phyloP scores from a whole-genome alignment of 2,113 vertebrate species.

The Serilophus lunatus region DNA sequence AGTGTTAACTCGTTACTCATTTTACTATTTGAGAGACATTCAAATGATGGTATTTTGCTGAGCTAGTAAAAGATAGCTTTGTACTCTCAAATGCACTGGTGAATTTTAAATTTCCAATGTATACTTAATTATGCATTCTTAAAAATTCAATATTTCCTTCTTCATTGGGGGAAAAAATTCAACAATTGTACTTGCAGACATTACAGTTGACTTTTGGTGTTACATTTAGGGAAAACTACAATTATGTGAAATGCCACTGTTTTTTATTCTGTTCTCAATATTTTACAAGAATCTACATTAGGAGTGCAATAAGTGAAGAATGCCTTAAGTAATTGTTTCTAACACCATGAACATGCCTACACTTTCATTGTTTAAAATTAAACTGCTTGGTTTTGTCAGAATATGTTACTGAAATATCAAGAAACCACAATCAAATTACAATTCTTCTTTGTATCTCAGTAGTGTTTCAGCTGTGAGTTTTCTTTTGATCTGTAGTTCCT shows the following conservation, averaged over 20 bases:
- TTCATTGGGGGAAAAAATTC: neutral
- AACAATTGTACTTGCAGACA: neutral
- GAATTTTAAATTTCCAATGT: neutral
- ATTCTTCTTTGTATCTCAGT: neutral
- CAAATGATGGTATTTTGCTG: neutral
- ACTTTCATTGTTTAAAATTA: neutral
- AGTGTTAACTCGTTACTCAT: neutral
- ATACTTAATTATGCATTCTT: neutral
- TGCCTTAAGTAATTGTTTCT: neutral
- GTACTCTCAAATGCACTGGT: neutral
- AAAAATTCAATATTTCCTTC: neutral
- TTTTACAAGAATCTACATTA: neutral
- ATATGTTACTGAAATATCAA: neutral
- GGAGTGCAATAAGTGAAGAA: neutral
- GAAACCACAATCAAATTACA: neutral
- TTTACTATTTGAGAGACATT: neutral
- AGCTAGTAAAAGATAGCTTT: neutral
- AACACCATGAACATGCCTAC: neutral
- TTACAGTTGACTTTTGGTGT: slow-evolving; percentile 4
- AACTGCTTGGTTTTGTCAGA: slow-evolving; percentile 20
- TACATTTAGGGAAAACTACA: neutral
- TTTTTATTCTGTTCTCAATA: neutral
- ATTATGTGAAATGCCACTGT: neutral
- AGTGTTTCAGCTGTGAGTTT: neutral
- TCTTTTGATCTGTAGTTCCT: neutral